Evolutionary conservation across 2,797 vertebrate genomes (phyloP).

Genomic region (Delichon dasypus): DNA sequence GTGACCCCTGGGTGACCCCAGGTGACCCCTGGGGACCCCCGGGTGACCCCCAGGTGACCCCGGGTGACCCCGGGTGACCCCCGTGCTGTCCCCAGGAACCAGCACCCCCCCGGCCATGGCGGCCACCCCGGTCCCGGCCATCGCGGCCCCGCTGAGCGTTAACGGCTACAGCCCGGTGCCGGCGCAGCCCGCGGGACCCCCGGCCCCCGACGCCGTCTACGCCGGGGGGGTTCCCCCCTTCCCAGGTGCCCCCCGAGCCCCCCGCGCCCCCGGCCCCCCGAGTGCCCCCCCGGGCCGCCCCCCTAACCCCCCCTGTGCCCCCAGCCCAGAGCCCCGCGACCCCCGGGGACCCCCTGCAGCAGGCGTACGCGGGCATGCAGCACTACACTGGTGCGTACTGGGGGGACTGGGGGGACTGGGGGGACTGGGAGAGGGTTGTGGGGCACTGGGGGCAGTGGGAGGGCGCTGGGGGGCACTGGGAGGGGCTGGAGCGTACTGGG

Average conservation of each 20-base stretch:
- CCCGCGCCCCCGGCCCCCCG: too few species aligned
- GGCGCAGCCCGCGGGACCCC: constrained; percentile 84
- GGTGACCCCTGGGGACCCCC: too few species aligned
- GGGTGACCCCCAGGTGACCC: too few species aligned
- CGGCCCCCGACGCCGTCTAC: constrained; percentile 87
- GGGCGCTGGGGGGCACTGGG: too few species aligned
- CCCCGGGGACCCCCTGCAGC: constrained; percentile 88
- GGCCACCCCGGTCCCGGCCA: constrained; percentile 85
- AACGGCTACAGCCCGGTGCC: constrained; percentile 88
- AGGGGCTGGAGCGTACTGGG: too few species aligned
- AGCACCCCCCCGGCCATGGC: constrained; percentile 91
- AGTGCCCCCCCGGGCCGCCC: too few species aligned
- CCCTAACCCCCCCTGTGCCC: not conserved
- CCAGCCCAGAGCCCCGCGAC: constrained; percentile 89
- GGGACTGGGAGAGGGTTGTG: too few species aligned
- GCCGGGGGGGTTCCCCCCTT: constrained; percentile 76
- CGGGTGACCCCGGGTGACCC: too few species aligned
- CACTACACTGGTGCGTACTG: constrained; percentile 78
- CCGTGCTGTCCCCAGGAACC: constrained; percentile 76
- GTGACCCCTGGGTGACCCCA: too few species aligned
- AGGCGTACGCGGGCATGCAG: constrained; percentile 93
- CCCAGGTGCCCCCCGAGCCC: too few species aligned
- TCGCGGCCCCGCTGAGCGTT: constrained; percentile 86
- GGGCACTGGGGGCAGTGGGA: too few species aligned
- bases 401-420: not conserved